Base-by-base conservation (phyloP, 2,888 invertebrate genomes). In the Eucera pruinosa region DNA sequence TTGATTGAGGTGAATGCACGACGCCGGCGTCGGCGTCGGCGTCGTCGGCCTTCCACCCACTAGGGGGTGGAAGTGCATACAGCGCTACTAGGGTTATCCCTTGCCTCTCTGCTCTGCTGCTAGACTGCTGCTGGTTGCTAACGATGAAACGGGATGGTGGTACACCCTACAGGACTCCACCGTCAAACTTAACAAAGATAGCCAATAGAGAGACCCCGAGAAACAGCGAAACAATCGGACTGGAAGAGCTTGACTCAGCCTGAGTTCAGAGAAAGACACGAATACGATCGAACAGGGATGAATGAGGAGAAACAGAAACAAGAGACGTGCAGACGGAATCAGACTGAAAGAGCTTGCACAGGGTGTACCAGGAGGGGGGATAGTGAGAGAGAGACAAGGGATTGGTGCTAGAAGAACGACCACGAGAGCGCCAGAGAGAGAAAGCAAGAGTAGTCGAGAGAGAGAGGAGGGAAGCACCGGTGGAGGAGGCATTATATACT, bases 1-100 rank as follows among this genome's bases (percentile, higher is more conserved):
- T 89, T 86, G 90, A 90, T 89, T 87, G 89, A 89, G 89, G 90
- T 89, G 90, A 90, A 90, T 89, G 89, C 84, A 89, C 90, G 89
- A 84, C 84, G 84, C 66, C 83, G 82, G 62, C 83, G 84, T 68
- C 81, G 81, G 55, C 74, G 82, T 74, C 84, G 83, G 73, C 83
- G 79, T 62, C 78, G 74, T 65, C 82, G n/a, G n/a, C 78, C 88
- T 80, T 67, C 57, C 68, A 73, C 54, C 36, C n/a, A 18, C 20
- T 70, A 73, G 79, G 78, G 76, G 73, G 75, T 84, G 74, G 78
- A 84, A 81, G 65, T 78, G 72, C 83, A 81, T 83, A 68, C 80
- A 65, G 61, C 69, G 48, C 67, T 50, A 70, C 27, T 48, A 33
- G 65, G 69, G 2, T 30, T 30, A n/a, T 47, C 33, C 47, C 18